Percentiles rank a stretch among this genome's conserved stretches.
Evolutionary conservation across 2,113 vertebrate genomes (phyloP).

Genomic region (Periophthalmus modestus): DNA sequence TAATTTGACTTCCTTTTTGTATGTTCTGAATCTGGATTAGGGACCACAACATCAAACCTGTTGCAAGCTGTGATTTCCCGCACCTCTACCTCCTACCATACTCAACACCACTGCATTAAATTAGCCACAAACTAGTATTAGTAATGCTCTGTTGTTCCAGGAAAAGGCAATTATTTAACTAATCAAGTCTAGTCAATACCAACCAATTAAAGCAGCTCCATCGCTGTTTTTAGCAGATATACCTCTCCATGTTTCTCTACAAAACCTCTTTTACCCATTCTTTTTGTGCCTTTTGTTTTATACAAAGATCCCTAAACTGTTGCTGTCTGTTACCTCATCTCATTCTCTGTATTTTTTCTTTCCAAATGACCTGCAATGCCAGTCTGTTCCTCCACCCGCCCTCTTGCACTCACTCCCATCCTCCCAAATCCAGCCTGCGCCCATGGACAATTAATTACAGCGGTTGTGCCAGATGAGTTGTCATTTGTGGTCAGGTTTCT

Average conservation of each 20-base stretch:
- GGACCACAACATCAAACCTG: too few relatives aligned
- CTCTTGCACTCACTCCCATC: slow-evolving; percentile 13
- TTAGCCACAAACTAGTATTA: background rate
- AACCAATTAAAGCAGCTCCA: slow-evolving; percentile 62
- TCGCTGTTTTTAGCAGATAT: slow-evolving; percentile 34
- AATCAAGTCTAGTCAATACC: slow-evolving; percentile 73
- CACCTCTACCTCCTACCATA: too few relatives aligned
- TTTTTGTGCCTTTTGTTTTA: slow-evolving; percentile 29
- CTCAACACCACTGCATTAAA: background rate
- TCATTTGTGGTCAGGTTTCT: slow-evolving; percentile 75
- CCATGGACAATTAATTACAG: slow-evolving; percentile 76
- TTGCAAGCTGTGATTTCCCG: too few relatives aligned
- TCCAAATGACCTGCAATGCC: slow-evolving; percentile 22
- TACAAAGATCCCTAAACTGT: slow-evolving; percentile 44
- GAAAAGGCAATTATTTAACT: slow-evolving; percentile 72
- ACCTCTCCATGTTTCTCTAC: slow-evolving; percentile 1
- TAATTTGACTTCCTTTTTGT: too few relatives aligned
- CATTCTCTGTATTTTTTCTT: slow-evolving; percentile 33
- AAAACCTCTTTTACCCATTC: slow-evolving; percentile 20
- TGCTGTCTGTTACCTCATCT: slow-evolving; percentile 55
- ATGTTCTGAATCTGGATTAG: too few relatives aligned
- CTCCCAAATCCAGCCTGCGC: slow-evolving; percentile 24
- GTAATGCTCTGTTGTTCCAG: slow-evolving; percentile 6
- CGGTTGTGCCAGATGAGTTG: slow-evolving; percentile 64
- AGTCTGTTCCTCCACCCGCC: slow-evolving; percentile 1